Evolutionary conservation across 2,888 invertebrate species (phyloP).

Genomic region (Acleris sparsana): DNA sequence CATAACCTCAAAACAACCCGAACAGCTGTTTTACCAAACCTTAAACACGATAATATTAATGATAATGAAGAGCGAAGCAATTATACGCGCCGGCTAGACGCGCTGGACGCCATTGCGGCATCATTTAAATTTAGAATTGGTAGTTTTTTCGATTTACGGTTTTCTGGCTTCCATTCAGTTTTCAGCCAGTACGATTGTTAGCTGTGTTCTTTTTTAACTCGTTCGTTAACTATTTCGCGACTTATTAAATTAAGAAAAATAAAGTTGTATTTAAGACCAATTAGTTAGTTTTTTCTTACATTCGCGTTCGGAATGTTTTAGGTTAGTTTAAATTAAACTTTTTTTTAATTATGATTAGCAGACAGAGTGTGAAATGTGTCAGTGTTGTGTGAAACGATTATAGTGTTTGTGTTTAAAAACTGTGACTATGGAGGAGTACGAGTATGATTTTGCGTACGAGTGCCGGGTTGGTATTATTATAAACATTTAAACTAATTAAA

Average conservation of each 20-base stretch:
- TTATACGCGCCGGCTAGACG: conserved; percentile 58
- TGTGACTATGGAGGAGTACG: conserved; percentile 75
- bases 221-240: conserved; percentile 10
- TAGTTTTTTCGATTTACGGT: conserved; percentile 68
- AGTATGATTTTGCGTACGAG: conserved; percentile 87
- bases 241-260: conserved; percentile 17
- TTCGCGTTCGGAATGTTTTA: conserved; percentile 37
- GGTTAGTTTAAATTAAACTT: conserved; percentile 46
- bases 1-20: conserved; percentile 72
- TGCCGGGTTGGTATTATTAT: conserved; percentile 81
- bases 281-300: neutral
- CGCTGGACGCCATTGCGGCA: conserved; percentile 69
- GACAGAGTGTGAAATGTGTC: conserved; percentile 46
- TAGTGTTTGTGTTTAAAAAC: conserved; percentile 52
- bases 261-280: neutral
- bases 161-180: conserved; percentile 77
- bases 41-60: conserved; percentile 50
- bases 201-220: conserved; percentile 52
- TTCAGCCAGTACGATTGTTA: conserved; percentile 60
- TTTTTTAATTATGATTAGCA: conserved; percentile 42
- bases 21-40: conserved; percentile 72
- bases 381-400: conserved; percentile 48
- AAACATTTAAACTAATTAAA: neutral
- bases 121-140: conserved; percentile 74
- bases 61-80: conserved; percentile 48